Conservation (phyloP, 2,888 invertebrate species). For the Sphaerophoria rueppellii region DNA sequence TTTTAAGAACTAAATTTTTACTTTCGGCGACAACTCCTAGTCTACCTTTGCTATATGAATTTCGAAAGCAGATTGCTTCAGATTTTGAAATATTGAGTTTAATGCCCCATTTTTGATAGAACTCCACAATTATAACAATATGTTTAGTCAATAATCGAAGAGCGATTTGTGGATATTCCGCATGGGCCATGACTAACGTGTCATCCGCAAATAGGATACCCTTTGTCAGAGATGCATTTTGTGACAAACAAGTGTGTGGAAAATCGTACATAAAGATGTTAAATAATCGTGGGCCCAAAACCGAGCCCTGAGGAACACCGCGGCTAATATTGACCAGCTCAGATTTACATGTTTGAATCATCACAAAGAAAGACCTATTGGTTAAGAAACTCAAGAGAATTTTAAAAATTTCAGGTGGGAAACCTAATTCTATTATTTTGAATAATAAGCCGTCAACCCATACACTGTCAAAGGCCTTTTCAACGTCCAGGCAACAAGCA, state of each 20-base stretch:
- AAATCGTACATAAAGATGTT: not conserved
- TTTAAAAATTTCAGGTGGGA: slow-evolving; percentile 1
- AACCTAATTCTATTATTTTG: not conserved
- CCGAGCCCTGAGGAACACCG: not conserved
- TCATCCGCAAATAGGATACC: not conserved
- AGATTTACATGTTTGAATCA: not conserved
- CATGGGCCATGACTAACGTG: not conserved
- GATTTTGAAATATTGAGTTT: slow-evolving; percentile 14
- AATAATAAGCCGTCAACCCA: slow-evolving; percentile 23
- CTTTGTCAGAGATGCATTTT: too few relatives aligned
- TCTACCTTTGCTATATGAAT: not conserved
- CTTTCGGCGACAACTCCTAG: not conserved
- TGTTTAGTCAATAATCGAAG: too few relatives aligned
- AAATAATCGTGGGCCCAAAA: not conserved
- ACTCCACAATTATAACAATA: too few relatives aligned
- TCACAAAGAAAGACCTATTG: slow-evolving; percentile 1
- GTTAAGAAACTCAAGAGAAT: slow-evolving; percentile 7
- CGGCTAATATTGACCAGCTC: not conserved
- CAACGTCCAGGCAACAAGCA: slow-evolving; percentile 17
- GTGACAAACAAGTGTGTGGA: too few relatives aligned
- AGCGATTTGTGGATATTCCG: not conserved
- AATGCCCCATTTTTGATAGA: slow-evolving; percentile 8
- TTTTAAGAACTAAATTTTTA: not conserved
- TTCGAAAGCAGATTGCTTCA: slow-evolving; percentile 2
- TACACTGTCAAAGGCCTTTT: slow-evolving; percentile 30